Base-by-base conservation (phyloP, 37 sponge, comb jelly and placozoan genomes). In the Halichondria panicea region DNA sequence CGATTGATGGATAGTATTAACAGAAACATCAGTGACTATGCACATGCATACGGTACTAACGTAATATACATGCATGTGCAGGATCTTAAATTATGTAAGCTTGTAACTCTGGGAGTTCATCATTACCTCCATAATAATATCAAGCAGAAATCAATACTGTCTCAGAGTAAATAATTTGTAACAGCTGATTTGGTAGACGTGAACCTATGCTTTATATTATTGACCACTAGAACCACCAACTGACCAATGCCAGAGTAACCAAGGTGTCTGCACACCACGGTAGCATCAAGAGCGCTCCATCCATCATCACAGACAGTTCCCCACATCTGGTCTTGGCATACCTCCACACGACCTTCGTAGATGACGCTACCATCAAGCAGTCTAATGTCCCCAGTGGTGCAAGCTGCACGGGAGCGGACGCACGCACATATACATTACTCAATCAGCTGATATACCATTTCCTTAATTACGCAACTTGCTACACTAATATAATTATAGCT, bases 271-370 rank as follows among this genome's bases (percentile, higher is more conserved):
- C 66, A 64, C n/a, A 8, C 66, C 21, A 64, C 33, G n/a, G 33
- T 35, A 8, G 40, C 40, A 38, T 64, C 66, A 4, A 39, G 33
- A 38, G 21, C 40, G n/a, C 33, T 64, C 66, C 66, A 64, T 3
- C 66, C 2, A 7, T 64, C 66, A 64, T 64, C 66, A 38, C 66
- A 64, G 3, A 64, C 66, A 35, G 66, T 64, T 28, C 66, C 66
- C 66, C 66, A 64, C 22, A 27, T 33, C 21, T 64, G 33, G 30
- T 38, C 30, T n/a, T 8, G 40, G 9, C 40, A 64, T n/a, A 64
- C 66, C 33, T 64, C 40, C 40, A 64, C 40, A 39, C 37, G 66
- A 12, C 66, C 66, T 33, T 64, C 8, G 30, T 21, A 32, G 21
- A 33, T 3, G 3, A 38, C 8, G 4, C 33, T 22, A 3, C 66